A percentile compares a stretch with the other conserved stretches of the same genome.
These are phyloP conservation scores for Drosophila bunnanda DNA, from an alignment of 2,888 invertebrate species.

Conservation along the genomic window DNA sequence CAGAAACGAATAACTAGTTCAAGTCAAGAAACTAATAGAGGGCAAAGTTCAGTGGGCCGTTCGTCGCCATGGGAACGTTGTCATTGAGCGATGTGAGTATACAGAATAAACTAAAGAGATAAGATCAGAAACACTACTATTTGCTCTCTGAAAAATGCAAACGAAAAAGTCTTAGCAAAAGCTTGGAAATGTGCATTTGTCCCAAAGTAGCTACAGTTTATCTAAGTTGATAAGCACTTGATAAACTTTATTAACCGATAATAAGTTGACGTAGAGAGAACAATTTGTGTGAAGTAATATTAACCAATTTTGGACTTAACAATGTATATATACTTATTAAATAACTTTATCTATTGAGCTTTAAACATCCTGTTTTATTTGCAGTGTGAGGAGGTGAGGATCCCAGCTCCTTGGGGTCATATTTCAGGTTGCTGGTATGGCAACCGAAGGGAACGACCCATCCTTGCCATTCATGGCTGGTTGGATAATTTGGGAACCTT, in stretches of 20 bases:
- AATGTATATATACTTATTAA: background rate
- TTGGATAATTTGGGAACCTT: constrained; percentile 91
- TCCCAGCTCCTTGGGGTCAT: constrained; percentile 89
- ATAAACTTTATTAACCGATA: background rate
- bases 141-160: background rate
- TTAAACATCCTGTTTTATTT: background rate
- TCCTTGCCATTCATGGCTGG: constrained; percentile 91
- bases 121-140: background rate
- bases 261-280: background rate
- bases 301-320: too few relatives aligned
- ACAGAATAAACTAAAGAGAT: background rate
- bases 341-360: background rate
- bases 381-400: constrained; percentile 87
- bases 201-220: background rate
- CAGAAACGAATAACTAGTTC: background rate
- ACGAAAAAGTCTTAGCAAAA: background rate
- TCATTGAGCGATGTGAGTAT: constrained; percentile 32
- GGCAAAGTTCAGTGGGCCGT: constrained; percentile 4
- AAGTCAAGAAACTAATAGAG: background rate
- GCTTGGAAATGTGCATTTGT: background rate
- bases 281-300: background rate
- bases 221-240: background rate
- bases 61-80: constrained; percentile 24
- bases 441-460: constrained; percentile 86
- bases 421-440: constrained; percentile 90